These are phyloP conservation scores for Australoheros facetus DNA, from an alignment of 2,797 vertebrate genomes.

Conservation along the genomic window DNA sequence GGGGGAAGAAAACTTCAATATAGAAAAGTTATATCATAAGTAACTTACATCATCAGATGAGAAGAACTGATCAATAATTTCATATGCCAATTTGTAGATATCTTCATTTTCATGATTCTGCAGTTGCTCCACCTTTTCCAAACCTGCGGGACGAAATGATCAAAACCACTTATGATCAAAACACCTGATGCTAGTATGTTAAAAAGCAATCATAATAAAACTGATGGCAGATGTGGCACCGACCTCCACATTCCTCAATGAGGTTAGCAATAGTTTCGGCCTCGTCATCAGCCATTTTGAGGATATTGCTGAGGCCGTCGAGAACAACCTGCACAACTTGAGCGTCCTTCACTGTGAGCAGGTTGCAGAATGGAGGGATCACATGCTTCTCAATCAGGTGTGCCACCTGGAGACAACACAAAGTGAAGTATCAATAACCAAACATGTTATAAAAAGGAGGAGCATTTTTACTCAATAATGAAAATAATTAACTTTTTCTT, in stretches of 20 bases:
- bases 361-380: conserved; percentile 98
- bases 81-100: conserved; percentile 99
- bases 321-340: conserved; percentile 98
- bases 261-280: conserved; percentile 97
- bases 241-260: conserved; percentile 98
- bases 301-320: conserved; percentile 98
- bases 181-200: neutral
- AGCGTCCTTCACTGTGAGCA: conserved; percentile 97
- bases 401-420: conserved; percentile 84
- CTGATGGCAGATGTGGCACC: conserved; percentile 1
- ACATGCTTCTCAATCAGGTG: conserved; percentile 98
- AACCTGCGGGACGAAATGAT: conserved; percentile 76
- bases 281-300: conserved; percentile 99
- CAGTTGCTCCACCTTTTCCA: conserved; percentile 98
- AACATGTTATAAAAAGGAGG: neutral
- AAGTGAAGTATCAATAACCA: neutral
- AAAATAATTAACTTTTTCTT: neutral
- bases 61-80: conserved; percentile 99
- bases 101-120: conserved; percentile 99
- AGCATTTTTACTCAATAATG: neutral
- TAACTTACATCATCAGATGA: conserved; percentile 90
- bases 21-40: neutral
- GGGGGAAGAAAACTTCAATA: too few species aligned
- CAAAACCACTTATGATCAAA: neutral
- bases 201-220: neutral